Evolutionary conservation across 2,888 invertebrate species (phyloP).

Genomic region (Alentia gelatinosa): DNA sequence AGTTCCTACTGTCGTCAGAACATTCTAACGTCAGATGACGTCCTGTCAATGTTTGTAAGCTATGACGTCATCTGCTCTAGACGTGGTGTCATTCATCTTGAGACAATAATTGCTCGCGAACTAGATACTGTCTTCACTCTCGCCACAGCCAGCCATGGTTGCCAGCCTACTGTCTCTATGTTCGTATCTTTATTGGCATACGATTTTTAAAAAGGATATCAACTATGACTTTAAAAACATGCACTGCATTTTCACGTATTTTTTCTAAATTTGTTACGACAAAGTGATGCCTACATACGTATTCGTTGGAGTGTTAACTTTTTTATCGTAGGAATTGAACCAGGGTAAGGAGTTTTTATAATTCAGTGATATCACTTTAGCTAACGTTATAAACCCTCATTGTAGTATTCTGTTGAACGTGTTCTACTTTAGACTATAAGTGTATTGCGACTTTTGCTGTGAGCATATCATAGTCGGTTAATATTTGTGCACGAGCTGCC

Average conservation of each 20-base stretch:
- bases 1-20: background rate
- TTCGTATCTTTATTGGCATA: background rate
- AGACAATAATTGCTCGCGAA: background rate
- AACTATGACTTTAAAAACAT: slow-evolving; percentile 11
- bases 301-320: slow-evolving; percentile 38
- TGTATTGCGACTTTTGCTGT: slow-evolving; percentile 39
- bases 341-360: slow-evolving; percentile 34
- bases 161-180: background rate
- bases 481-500: background rate
- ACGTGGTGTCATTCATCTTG: background rate
- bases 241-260: slow-evolving; percentile 30
- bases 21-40: no score
- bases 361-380: slow-evolving; percentile 34
- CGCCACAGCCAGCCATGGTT: background rate
- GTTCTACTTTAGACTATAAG: background rate
- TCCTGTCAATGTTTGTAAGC: background rate
- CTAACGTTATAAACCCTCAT: background rate
- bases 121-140: background rate
- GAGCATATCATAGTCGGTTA: slow-evolving; percentile 39
- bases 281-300: background rate
- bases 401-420: slow-evolving; percentile 40
- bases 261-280: slow-evolving; percentile 35
- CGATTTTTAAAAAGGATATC: background rate
- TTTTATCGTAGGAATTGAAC: background rate
- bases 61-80: background rate